Percentiles rank a stretch among this genome's conserved stretches.
These are phyloP conservation scores for Numenius phaeopus DNA, from an alignment of 2,797 vertebrate species.

Conservation along the genomic window DNA sequence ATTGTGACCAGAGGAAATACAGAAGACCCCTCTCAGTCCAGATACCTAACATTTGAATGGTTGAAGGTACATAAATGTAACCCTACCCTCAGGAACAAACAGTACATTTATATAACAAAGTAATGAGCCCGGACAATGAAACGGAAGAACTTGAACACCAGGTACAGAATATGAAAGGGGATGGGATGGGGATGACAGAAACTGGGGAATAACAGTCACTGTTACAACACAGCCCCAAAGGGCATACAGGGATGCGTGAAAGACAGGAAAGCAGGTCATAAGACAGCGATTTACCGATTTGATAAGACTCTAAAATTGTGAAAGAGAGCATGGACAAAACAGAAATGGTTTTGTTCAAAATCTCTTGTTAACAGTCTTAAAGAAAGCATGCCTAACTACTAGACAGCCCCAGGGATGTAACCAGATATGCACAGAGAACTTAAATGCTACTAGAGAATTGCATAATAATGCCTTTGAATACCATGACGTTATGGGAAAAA, in stretches of 20 bases:
- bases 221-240: not conserved
- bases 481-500: not conserved
- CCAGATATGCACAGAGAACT: not conserved
- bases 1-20: not conserved
- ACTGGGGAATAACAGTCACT: not conserved
- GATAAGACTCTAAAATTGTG: not conserved
- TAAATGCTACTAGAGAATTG: not conserved
- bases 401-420: not conserved
- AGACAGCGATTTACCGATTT: not conserved
- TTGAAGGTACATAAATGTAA: not conserved
- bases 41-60: not conserved
- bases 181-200: not conserved
- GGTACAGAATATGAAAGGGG: not conserved
- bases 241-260: not conserved
- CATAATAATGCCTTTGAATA: not conserved
- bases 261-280: not conserved
- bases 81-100: not conserved
- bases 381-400: not conserved
- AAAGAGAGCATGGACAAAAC: not conserved
- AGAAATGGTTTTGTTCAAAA: not conserved
- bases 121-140: not conserved
- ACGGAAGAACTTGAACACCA: not conserved
- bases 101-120: not conserved
- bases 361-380: not conserved
- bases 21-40: not conserved